Base-by-base conservation (phyloP, 2,888 invertebrate species). In the Drosophila neonasuta region DNA sequence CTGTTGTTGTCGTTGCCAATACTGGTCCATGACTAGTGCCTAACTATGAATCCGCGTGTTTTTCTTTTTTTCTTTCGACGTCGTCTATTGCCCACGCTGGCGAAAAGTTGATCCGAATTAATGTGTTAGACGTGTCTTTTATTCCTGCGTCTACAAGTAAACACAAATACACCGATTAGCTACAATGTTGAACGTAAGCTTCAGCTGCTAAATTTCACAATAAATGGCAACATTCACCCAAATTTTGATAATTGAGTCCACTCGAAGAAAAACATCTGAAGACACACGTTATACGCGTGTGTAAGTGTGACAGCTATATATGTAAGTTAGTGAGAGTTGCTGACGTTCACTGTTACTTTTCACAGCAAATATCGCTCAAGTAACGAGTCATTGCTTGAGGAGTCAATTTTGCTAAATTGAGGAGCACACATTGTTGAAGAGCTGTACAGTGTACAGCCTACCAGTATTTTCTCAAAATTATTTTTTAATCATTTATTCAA, bases 11-110 rank as follows among this genome's bases (percentile, higher is more conserved):
- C 68, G 68, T 20, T 69, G 79, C 83, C 79, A 79, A 63, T 82
- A 85, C 44, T 87, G 83, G 32, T 78, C 80, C 88, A 80, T 84
- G 49, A 59, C 68, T 58, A 51, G 60, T 48, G 61, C 3, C 45
- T 52, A 20, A 42, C 34, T 44, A 32, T 20, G 36, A 10, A 32
- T 50, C 50, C 49, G 60, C 62, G 24, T 36, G 71, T 84, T 84
- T 83, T 79, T 62, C 75, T 56, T 73, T 32, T 10, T 32, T 69
- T 61, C 73, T 71, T 45, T 74, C 77, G 42, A 34, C 24, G 51
- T 24, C 24, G 24, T 24, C 55, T 61, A 34, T 57, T 62, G 69
- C 67, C 62, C 67, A 76, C 76, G 74, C 59, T 77, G 67, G 74
- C 74, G 64, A 73, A 76, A 76, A 67, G 65, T 69, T 57, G 36